Evolutionary conservation across 2,888 invertebrate species (phyloP), one percentile per base, ranked within the genome.

Genomic region (Anthophora plumipes): DNA sequence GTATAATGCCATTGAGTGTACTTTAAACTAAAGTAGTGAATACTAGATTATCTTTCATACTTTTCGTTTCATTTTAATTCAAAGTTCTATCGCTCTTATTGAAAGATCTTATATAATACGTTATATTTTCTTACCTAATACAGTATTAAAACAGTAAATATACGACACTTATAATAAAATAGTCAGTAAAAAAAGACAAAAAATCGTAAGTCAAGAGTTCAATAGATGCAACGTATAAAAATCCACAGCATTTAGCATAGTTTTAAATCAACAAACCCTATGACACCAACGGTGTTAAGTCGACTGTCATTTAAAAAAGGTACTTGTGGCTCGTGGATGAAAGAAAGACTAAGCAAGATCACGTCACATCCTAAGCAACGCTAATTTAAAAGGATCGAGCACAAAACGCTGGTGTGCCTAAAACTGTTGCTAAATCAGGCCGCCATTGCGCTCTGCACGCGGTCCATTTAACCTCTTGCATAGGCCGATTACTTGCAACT

Each of bases 391-490:
- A 31, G 46, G 79, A 75, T 74, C 63, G 74, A 37, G 63, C 25
- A 22, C n/a, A n/a, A n/a, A n/a, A n/a, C 55, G 70, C 37, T 64
- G 50, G 59, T 52, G 57, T 71, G 54, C 22, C 74, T 61, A 71
- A 76, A 77, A 77, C 64, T 60, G 77, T 84, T 80, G 80, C 79
- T 77, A 77, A 84, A 83, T 84, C 80, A 61, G 41, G n/a, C 14
- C 67, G 76, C n/a, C 60, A 79, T 75, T 73, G 59, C 60, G 39
- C 66, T 25, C 57, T 17, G 74, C 63, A 41, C 54, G 52, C 79
- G 54, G 75, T 66, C 72, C 82, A 77, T 73, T 87, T 87, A 85
- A 87, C 85, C 87, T 78, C 81, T 85, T 67, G 74, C 81, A 64
- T 72, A 82, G 71, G 59, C 60, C 81, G 85, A 84, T 87, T 82